Base-by-base conservation (phyloP, 2,797 vertebrate species). In the Martes flavigula region DNA sequence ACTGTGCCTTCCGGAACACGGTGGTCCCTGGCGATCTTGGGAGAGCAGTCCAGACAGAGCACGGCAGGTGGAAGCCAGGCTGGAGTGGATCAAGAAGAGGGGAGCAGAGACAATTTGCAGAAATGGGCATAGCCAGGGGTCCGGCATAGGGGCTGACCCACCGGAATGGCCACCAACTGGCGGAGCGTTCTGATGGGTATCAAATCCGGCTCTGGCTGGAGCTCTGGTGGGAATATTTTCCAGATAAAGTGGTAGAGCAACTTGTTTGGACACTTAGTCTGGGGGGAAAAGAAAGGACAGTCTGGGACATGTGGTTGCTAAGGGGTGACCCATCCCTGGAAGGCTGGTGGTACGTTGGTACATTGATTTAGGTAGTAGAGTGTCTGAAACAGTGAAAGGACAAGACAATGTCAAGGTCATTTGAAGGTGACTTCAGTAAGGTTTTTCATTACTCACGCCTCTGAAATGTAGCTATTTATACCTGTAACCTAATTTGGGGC, bases 371-470 rank as follows among this genome's bases (percentile, higher is more conserved):
- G 32, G 38, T 60, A 62, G 43, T 12, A 2, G 2, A 72, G 14
- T 13, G 38, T 60, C 46, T n/a, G 7, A 56, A 48, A 20, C 23
- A 10, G 2, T 11, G 15, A 86, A 35, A 30, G 13, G 27, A 46
- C 64, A 75, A 85, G 60, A 32, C 56, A 54, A 43, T 7, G 25
- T 32, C 92, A 90, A 78, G 92, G 81, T 90, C 96, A 35, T 27
- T 85, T 70, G 89, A 85, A 56, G 51, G 70, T 97, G 96, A 91
- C 20, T 14, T 82, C 51, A 40, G 15, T 32, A 64, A 68, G 13
- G 13, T 56, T 81, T 88, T 70, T 21, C 40, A 54, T 46, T 5
- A 56, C n/a, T 64, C 79, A 48, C 30, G 40, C 35, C 43, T 92
- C 54, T 86, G 43, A 73, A 60, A 77, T 60, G 60, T 15, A 62